Percentiles rank a stretch among this genome's conserved stretches.
Evolutionary conservation across 2,888 invertebrate genomes (phyloP).

Genomic region (Microctonus aethiopoides): DNA sequence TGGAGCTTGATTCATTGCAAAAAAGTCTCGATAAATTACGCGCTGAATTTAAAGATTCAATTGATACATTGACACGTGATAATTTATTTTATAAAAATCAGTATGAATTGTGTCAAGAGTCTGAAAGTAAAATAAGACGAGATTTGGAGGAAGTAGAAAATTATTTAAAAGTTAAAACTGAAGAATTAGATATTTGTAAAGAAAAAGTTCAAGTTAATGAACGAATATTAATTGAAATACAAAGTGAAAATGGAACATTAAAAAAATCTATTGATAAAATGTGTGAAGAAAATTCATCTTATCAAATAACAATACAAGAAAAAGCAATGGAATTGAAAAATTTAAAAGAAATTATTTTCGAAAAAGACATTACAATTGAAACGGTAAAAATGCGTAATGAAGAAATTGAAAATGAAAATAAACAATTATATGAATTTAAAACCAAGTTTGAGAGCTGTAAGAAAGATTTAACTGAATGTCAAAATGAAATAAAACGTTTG

Average conservation of each 20-base stretch:
- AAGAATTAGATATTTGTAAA: conserved; percentile 69
- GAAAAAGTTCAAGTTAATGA: conserved; percentile 69
- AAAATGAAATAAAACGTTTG: conserved; percentile 54
- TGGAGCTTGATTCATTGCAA: conserved; percentile 69
- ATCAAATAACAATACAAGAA: conserved; percentile 68
- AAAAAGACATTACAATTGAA: conserved; percentile 57
- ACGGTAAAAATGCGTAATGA: conserved; percentile 53
- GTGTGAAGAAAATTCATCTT: conserved; percentile 59
- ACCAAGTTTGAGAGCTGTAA: conserved; percentile 64
- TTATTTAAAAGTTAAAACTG: conserved; percentile 62
- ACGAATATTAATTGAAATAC: conserved; percentile 71
- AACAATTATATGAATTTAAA: conserved; percentile 65
- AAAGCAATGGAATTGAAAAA: conserved; percentile 68
- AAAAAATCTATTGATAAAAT: conserved; percentile 70
- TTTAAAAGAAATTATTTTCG: conserved; percentile 65
- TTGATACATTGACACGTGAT: conserved; percentile 70
- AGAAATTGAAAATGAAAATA: conserved; percentile 60
- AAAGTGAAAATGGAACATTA: conserved; percentile 70
- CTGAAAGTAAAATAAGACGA: conserved; percentile 70
- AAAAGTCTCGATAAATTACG: conserved; percentile 72
- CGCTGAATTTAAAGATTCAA: conserved; percentile 70
- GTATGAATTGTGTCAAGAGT: conserved; percentile 69
- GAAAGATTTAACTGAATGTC: conserved; percentile 49
- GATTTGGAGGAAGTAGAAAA: conserved; percentile 72
- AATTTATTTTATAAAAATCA: conserved; percentile 72